phyloP scores from a whole-genome alignment of 1,140 invertebrate species.

The Drosophila malerkotliana region DNA sequence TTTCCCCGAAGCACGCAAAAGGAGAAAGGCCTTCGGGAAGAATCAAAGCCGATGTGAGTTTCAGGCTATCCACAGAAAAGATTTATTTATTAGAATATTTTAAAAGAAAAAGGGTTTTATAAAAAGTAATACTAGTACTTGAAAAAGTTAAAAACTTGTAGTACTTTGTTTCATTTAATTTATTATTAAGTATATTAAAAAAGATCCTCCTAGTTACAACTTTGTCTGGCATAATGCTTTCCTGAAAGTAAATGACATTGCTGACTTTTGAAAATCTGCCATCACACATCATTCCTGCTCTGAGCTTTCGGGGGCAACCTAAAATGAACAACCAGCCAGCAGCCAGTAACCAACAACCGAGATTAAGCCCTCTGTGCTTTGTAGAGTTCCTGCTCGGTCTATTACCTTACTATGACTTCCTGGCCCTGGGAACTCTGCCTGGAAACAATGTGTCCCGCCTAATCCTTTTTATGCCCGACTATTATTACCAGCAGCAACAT shows the following conservation, averaged over 20 bases:
- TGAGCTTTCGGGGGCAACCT: background rate
- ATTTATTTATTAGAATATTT: background rate
- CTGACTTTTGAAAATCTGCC: slow-evolving; percentile 45
- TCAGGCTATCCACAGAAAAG: background rate
- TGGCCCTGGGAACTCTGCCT: slow-evolving; percentile 21
- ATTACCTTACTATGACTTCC: slow-evolving; percentile 79
- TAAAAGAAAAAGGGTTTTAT: background rate
- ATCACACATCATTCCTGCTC: slow-evolving; percentile 43
- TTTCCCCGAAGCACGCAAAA: background rate
- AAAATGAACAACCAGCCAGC: background rate
- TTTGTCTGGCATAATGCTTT: slow-evolving; percentile 37
- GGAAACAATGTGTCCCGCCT: slow-evolving; percentile 61
- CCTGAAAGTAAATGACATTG: slow-evolving; percentile 3
- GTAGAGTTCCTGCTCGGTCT: slow-evolving; percentile 34
- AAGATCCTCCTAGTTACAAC: background rate
- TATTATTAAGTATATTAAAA: background rate
- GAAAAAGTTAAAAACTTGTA: too few relatives aligned
- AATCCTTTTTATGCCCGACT: slow-evolving; percentile 68
- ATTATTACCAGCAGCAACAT: slow-evolving; percentile 66
- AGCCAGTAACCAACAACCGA: slow-evolving; percentile 1
- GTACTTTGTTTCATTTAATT: background rate
- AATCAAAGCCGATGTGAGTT: slow-evolving; percentile 37
- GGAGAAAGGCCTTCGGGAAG: slow-evolving; percentile 1
- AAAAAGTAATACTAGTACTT: background rate
- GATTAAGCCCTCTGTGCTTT: slow-evolving; percentile 45